These are phyloP conservation scores for Eudemis profundana DNA, from an alignment of 2,888 invertebrate species.

Conservation along the genomic window DNA sequence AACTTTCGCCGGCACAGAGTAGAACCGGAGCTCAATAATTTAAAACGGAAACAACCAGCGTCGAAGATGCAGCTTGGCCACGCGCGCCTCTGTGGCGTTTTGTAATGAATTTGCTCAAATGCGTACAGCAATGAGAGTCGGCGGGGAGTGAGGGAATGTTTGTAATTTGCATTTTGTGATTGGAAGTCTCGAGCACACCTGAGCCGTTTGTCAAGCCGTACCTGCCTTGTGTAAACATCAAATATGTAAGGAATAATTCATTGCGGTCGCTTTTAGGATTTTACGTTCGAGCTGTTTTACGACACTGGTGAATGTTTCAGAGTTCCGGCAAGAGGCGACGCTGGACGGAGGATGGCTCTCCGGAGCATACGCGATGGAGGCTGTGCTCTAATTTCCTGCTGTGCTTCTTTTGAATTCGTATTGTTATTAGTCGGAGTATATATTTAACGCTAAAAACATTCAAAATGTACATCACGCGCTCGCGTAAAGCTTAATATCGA, in stretches of 20 bases:
- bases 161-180: conserved; percentile 68
- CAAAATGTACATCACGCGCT: too few relatives aligned
- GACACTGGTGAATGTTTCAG: conserved; percentile 52
- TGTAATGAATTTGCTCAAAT: conserved; percentile 57
- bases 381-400: too few relatives aligned
- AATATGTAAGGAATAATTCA: conserved; percentile 62
- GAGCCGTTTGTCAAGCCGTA: conserved; percentile 60
- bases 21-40: conserved; percentile 44
- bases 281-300: conserved; percentile 55
- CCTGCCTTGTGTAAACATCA: conserved; percentile 60
- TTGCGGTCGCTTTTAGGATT: conserved; percentile 52
- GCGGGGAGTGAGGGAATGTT: conserved; percentile 53
- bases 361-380: neutral
- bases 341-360: too few relatives aligned
- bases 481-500: neutral
- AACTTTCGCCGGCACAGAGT: conserved; percentile 35
- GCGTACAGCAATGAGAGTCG: conserved; percentile 55
- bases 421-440: too few relatives aligned
- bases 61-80: neutral
- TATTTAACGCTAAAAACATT: neutral
- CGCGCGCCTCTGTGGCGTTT: conserved; percentile 25
- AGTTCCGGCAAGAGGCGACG: conserved; percentile 5
- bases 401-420: too few relatives aligned
- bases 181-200: conserved; percentile 62
- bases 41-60: conserved; percentile 7